Conservation (phyloP, 2,888 invertebrate genomes). For the Epinotia demarniana region DNA sequence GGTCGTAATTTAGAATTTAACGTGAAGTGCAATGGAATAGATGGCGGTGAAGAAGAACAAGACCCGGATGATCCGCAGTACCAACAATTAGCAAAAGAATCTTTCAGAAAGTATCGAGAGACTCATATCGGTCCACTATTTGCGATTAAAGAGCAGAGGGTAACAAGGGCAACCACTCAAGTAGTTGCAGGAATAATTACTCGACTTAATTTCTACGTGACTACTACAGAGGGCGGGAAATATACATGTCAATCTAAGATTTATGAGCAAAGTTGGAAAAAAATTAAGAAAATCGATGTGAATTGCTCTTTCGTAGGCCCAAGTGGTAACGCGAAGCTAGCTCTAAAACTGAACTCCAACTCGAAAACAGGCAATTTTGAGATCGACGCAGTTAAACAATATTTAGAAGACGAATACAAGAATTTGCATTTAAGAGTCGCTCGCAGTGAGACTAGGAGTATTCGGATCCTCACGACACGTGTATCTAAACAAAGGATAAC, state of each 20-base stretch:
- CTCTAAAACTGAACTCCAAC: not conserved
- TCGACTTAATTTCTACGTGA: conserved; percentile 61
- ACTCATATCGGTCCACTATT: conserved; percentile 45
- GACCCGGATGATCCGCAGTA: conserved; percentile 53
- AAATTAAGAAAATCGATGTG: conserved; percentile 50
- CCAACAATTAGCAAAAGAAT: conserved; percentile 55
- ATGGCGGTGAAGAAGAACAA: conserved; percentile 10
- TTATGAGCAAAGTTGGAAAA: conserved; percentile 50
- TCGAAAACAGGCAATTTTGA: not conserved
- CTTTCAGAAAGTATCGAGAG: conserved; percentile 52
- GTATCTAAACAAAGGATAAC: not conserved
- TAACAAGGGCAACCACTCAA: conserved; percentile 67
- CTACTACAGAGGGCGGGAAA: conserved; percentile 70
- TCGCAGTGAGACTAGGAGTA: not conserved
- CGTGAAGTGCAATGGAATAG: not conserved
- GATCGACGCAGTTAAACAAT: not conserved
- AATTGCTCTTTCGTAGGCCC: conserved; percentile 10
- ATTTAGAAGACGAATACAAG: not conserved
- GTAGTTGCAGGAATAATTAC: conserved; percentile 76
- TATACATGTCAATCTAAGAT: conserved; percentile 50
- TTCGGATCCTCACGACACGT: not conserved
- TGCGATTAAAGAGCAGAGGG: conserved; percentile 55
- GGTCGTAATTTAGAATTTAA: not conserved
- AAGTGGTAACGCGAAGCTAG: not conserved
- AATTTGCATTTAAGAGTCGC: not conserved